These are phyloP conservation scores for Puffinus mauretanicus DNA, from an alignment of 2,113 vertebrate genomes.

Conservation along the genomic window DNA sequence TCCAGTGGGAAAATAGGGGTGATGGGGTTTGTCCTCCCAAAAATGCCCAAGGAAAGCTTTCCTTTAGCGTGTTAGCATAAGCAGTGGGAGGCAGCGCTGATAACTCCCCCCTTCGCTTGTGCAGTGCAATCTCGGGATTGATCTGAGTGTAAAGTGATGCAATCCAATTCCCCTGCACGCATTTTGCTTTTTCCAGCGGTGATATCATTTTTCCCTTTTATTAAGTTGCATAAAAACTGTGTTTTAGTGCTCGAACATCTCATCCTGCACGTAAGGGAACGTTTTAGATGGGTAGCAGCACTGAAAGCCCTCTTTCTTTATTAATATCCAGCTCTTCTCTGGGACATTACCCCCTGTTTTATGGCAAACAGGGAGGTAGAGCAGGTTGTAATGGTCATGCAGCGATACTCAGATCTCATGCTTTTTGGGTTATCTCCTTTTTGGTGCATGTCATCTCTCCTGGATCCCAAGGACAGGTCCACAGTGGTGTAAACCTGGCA, in stretches of 20 bases:
- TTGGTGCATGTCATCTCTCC: background rate
- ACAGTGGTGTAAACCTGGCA: background rate
- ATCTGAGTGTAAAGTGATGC: background rate
- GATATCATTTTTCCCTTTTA: slow-evolving; percentile 37
- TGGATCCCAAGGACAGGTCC: background rate
- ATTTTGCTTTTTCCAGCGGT: background rate
- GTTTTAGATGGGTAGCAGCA: background rate
- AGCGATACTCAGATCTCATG: background rate
- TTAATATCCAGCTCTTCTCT: slow-evolving; percentile 1
- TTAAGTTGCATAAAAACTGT: slow-evolving; percentile 34
- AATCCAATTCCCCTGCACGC: background rate
- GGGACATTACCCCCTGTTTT: background rate
- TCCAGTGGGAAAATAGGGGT: background rate
- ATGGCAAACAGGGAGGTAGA: background rate
- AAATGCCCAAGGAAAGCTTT: background rate
- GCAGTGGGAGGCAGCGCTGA: background rate
- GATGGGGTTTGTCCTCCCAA: background rate
- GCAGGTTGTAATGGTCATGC: background rate
- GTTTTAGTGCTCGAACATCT: background rate
- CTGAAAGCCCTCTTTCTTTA: slow-evolving; percentile 27
- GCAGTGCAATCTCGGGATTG: background rate
- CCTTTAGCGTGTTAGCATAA: background rate
- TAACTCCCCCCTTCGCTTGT: background rate
- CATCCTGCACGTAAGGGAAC: slow-evolving; percentile 15
- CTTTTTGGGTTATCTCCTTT: background rate